Evolutionary conservation across 2,888 invertebrate species (phyloP), one percentile per base, ranked within the genome.

Genomic region (Caenorhabditis wallacei): DNA sequence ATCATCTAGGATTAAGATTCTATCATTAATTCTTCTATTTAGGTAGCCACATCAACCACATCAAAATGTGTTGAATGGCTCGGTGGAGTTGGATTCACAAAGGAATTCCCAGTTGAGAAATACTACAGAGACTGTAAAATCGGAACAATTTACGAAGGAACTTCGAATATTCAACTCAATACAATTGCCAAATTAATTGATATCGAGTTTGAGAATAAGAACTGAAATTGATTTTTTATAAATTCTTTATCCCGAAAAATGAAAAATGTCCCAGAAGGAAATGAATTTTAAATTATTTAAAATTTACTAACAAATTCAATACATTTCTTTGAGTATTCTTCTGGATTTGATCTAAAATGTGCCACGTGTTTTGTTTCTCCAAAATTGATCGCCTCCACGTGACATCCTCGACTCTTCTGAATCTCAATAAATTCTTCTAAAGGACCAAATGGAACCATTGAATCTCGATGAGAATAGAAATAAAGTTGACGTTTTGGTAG

Each of bases 11-110:
- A n/a, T 13, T n/a, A n/a, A 3, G 37, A n/a, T 11, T 57, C 20
- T 2, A 48, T 18, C 18, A n/a, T 18, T 18, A 13, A 16, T 5
- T 43, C 8, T 43, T 2, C 11, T 11, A 5, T 59, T 40, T 5
- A 61, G 61, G 43, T 61, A 4, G 61, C 61, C n/a, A 61, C 61
- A 1, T 40, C 10, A 11, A 70, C 70, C n/a, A 59, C 70, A 3
- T 59, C 46, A 24, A 57, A 24, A 92, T 97, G 97, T 93, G 95
- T 98, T 85, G 98, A 98, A 92, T 97, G 96, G 94, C 96, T 98
- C 96, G 98, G 98, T 0, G 98, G 98, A 13, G 96, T 98, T 30
- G 98, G 98, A 26, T 98, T 96, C 93, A 97, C 97, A 0, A 95
- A 95, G 90, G 97, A 97, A 91, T 97, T 96, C 92, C 97, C 97